Evolutionary conservation across 2,797 vertebrate species (phyloP).

Genomic region (Nothura maculosa): DNA sequence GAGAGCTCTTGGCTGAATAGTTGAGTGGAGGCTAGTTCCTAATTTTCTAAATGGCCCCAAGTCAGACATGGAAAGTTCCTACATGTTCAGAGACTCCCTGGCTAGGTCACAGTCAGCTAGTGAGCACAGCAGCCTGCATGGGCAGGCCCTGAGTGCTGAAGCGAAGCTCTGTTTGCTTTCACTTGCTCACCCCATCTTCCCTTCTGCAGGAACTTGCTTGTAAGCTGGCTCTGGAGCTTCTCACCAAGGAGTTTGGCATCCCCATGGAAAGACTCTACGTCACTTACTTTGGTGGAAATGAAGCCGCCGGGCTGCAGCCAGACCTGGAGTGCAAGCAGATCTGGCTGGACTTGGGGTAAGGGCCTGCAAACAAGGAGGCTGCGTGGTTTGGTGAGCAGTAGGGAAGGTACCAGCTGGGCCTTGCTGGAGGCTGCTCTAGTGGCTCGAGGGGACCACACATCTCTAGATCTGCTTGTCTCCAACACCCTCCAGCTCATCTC

Average conservation of each 20-base stretch:
- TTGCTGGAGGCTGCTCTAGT: neutral
- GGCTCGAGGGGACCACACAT: neutral
- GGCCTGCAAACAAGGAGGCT: neutral
- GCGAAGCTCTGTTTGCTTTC: neutral
- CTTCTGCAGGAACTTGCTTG: slow-evolving; percentile 92
- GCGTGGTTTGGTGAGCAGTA: neutral
- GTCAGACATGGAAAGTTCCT: neutral
- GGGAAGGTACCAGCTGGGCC: neutral
- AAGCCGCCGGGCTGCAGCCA: slow-evolving; percentile 91
- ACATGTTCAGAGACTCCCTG: neutral
- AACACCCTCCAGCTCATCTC: neutral
- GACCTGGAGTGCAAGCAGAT: slow-evolving; percentile 97
- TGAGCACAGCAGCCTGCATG: neutral
- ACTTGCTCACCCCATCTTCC: neutral
- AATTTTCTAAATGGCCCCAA: neutral
- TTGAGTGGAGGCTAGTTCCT: neutral
- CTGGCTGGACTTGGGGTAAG: slow-evolving; percentile 97
- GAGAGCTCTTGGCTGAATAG: neutral
- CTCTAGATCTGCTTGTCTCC: too few relatives aligned
- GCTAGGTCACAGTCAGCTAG: neutral
- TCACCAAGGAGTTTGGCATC: slow-evolving; percentile 94
- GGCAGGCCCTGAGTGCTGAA: neutral
- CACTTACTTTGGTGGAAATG: slow-evolving; percentile 95
- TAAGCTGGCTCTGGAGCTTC: slow-evolving; percentile 93
- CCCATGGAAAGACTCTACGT: slow-evolving; percentile 93